Evolutionary conservation across 35 echinoderm and acorn worm genomes (phyloP).

Genomic region (Ptychodera flava): DNA sequence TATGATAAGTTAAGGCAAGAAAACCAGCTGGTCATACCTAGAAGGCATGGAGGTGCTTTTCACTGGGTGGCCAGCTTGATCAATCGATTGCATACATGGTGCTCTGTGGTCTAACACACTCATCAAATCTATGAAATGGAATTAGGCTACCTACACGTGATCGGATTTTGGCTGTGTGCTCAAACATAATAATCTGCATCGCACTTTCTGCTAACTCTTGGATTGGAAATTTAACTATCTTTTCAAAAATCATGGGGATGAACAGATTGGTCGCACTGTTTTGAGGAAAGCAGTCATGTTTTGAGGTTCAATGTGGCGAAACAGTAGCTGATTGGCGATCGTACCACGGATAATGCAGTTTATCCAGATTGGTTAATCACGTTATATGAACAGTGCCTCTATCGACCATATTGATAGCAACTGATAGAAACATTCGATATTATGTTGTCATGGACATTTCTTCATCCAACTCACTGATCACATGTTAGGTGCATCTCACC

Average conservation of each 20-base stretch:
- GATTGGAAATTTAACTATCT: too few species aligned
- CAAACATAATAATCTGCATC: not conserved
- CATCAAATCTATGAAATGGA: not conserved
- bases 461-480: too few species aligned
- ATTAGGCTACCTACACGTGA: not conserved
- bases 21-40: too few species aligned
- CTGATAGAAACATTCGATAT: too few species aligned
- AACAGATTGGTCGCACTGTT: not conserved
- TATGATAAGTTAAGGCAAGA: constrained; percentile 30
- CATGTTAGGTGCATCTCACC: too few species aligned
- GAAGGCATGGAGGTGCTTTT: constrained; percentile 10
- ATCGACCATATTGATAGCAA: too few species aligned
- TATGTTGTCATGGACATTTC: too few species aligned
- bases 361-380: too few species aligned
- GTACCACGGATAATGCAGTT: too few species aligned
- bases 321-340: too few species aligned
- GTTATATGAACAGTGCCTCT: too few species aligned
- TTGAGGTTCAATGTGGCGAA: too few species aligned
- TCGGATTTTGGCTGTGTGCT: not conserved
- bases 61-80: not conserved
- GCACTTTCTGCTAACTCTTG: not conserved
- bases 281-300: not conserved
- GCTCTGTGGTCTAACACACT: not conserved
- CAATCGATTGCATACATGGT: not conserved
- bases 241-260: not conserved